Evolutionary conservation across 2,888 invertebrate genomes (phyloP).

Genomic region (Stenodera caucasica): DNA sequence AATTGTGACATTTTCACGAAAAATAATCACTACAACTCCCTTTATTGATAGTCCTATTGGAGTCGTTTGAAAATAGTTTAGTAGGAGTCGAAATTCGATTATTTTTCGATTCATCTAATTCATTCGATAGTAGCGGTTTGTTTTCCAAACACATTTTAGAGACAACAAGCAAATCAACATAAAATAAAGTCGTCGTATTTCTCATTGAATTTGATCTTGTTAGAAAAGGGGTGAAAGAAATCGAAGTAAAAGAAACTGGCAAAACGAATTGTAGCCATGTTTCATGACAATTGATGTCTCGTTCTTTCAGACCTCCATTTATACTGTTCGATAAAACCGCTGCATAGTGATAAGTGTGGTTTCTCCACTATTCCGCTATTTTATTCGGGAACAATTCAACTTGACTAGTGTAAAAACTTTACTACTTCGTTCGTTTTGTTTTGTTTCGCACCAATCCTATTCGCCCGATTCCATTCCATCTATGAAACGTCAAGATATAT

Average conservation of each 20-base stretch:
- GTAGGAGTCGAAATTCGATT: background rate
- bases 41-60: background rate
- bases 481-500: conserved; percentile 22
- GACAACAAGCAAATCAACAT: conserved; percentile 24
- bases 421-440: background rate
- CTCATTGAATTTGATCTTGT: conserved; percentile 26
- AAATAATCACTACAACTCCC: background rate
- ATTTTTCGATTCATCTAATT: background rate
- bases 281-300: conserved; percentile 49
- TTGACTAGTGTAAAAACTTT: conserved; percentile 36
- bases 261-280: conserved; percentile 48
- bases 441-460: conserved; percentile 13
- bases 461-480: too few species aligned
- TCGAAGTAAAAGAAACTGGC: conserved; percentile 28
- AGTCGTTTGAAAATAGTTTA: background rate
- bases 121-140: background rate
- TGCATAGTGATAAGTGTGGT: conserved; percentile 48
- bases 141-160: conserved; percentile 18
- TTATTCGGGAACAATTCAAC: conserved; percentile 36
- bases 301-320: conserved; percentile 42
- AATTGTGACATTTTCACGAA: background rate
- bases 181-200: conserved; percentile 28
- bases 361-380: conserved; percentile 35
- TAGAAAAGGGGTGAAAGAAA: conserved; percentile 13
- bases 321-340: conserved; percentile 47